Evolutionary conservation across 2,888 invertebrate genomes (phyloP), one percentile per base, ranked within the genome.

Genomic region (Stenoptilia bipunctidactyla): DNA sequence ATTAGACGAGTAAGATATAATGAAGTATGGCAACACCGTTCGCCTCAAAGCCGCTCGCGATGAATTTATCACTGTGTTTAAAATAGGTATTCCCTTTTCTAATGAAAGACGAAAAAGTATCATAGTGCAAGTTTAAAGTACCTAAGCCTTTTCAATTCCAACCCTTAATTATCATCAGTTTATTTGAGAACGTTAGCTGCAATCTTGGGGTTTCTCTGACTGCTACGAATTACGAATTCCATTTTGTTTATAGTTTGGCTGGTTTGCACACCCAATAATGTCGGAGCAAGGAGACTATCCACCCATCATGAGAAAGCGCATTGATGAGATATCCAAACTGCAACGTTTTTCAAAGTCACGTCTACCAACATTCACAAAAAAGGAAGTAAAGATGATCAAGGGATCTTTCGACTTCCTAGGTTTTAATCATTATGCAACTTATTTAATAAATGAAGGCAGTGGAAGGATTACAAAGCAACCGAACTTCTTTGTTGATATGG

Each of bases 341-440:
- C 88, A 90, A 61, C 86, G 87, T 6, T 89, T 82, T 48, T 55
- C 67, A 0, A 67, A 82, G 12, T 89, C 90, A 0, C 85, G 90
- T 8, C 72, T 92, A 1, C 90, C 91, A 0, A 56, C 55, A 41
- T 89, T 91, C 54, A 88, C 87, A 0, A 34, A 55, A 0, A 75
- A 87, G 14, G 90, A 92, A 72, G 74, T 90, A 6, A 58, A 69
- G 8, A 70, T 76, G 40, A 86, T 92, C 14, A 70, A 65, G 27
- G 89, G 86, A 0, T 87, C 91, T 0, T 80, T 85, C 1, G 93
- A 94, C 58, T 92, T 90, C 66, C 76, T 93, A 39, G 92, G 92
- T 0, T 59, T 93, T 13, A 93, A 93, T 58, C 87, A 90, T 43
- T 94, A 94, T 58, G 89, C 90, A 0, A 83, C 88, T 0, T 75